These are phyloP conservation scores for Ploceus nigricollis DNA, from an alignment of 2,113 vertebrate species.

Conservation along the genomic window DNA sequence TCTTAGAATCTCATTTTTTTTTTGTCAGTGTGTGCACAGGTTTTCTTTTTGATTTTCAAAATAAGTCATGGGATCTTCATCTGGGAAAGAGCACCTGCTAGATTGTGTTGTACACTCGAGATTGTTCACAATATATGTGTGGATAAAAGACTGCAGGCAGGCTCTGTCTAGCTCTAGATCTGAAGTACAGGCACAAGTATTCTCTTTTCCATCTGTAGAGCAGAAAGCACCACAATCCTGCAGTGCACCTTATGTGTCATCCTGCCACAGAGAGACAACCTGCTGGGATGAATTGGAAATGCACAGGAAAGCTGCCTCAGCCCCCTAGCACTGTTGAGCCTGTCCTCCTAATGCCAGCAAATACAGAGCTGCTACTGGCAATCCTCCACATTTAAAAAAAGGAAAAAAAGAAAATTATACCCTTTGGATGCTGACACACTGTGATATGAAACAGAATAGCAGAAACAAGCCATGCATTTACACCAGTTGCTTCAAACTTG, in stretches of 20 bases:
- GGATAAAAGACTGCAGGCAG: background rate
- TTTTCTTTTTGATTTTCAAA: background rate
- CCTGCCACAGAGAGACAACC: background rate
- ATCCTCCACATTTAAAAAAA: background rate
- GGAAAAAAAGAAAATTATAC: background rate
- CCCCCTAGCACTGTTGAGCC: background rate
- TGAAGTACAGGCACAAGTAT: background rate
- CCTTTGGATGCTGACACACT: background rate
- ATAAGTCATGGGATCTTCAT: background rate
- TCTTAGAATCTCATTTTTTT: background rate
- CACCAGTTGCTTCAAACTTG: background rate
- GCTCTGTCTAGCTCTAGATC: background rate
- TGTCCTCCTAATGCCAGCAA: background rate
- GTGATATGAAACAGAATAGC: background rate
- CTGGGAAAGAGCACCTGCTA: background rate
- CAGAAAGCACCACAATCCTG: background rate
- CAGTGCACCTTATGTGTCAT: background rate
- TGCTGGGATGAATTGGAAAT: constrained; percentile 51
- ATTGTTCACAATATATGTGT: background rate
- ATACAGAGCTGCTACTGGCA: background rate
- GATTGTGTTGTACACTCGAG: background rate
- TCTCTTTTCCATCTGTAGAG: background rate
- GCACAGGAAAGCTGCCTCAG: background rate
- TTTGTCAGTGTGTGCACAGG: background rate
- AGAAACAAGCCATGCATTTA: background rate